phyloP scores from a whole-genome alignment of 2,797 vertebrate genomes.

The Sebastes minor region DNA sequence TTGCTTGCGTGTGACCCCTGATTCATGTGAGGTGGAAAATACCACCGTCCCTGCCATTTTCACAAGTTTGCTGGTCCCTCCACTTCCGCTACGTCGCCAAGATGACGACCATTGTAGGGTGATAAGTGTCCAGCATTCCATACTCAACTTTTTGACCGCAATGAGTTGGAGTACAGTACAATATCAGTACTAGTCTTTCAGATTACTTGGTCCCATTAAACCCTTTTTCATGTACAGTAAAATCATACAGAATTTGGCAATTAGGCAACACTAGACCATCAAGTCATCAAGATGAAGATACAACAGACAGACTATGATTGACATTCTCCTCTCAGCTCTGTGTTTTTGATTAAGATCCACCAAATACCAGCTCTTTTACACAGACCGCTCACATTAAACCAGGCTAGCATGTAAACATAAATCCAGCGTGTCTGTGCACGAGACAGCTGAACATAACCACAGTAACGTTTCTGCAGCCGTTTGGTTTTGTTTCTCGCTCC shows the following conservation, averaged over 20 bases:
- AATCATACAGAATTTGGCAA: background rate
- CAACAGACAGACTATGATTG: background rate
- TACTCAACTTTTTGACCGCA: too few relatives aligned
- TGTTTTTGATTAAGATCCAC: conserved; percentile 31
- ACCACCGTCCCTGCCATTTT: background rate
- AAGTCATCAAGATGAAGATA: background rate
- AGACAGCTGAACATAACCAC: conserved; percentile 56
- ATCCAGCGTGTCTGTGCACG: conserved; percentile 16
- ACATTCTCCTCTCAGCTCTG: background rate
- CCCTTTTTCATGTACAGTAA: background rate
- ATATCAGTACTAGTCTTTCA: background rate
- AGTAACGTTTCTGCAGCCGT: conserved; percentile 17
- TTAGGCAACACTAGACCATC: background rate
- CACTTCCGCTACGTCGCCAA: accelerated
- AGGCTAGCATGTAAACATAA: conserved; percentile 49
- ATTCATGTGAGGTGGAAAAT: background rate
- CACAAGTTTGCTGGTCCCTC: background rate
- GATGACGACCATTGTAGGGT: too few relatives aligned
- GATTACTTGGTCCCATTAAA: background rate
- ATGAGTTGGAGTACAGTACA: background rate
- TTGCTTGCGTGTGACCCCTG: background rate
- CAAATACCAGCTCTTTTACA: conserved; percentile 18
- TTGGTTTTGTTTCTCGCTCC: background rate
- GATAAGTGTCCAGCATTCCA: too few relatives aligned
- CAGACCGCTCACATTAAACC: conserved; percentile 3